Percentiles rank a stretch among this genome's conserved stretches.
Evolutionary conservation across 1,140 invertebrate genomes (phyloP).

Genomic region (Nephotettix cincticeps): DNA sequence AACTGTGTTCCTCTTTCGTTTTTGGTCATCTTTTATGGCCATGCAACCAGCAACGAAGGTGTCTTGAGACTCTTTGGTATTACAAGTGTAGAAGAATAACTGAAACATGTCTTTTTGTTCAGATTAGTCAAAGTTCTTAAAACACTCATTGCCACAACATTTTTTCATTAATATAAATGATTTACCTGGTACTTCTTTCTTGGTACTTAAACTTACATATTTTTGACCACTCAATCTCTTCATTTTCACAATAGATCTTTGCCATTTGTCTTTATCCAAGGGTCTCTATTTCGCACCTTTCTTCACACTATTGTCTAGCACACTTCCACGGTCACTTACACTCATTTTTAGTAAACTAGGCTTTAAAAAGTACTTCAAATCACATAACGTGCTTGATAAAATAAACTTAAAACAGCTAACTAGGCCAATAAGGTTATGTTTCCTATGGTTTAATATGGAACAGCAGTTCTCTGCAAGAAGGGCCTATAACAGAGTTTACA

Average conservation of each 20-base stretch:
- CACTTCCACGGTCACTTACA: neutral
- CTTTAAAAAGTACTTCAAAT: neutral
- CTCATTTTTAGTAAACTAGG: neutral
- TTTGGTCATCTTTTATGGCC: neutral
- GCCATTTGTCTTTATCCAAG: neutral
- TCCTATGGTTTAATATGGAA: neutral
- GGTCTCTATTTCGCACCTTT: conserved; percentile 8
- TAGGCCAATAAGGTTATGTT: neutral
- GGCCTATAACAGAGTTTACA: neutral
- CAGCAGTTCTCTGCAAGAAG: conserved; percentile 16
- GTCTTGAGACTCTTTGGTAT: neutral
- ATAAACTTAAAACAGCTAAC: neutral
- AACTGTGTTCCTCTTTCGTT: neutral
- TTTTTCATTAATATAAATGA: neutral
- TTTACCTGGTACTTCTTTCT: conserved; percentile 1
- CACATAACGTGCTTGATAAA: neutral
- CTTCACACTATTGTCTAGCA: neutral
- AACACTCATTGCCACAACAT: conserved; percentile 9
- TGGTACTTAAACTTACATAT: neutral
- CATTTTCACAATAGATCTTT: neutral
- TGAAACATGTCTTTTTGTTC: neutral
- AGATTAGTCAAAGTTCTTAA: conserved; percentile 3
- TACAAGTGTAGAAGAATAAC: neutral
- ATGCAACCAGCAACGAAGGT: neutral
- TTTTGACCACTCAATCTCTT: neutral